Percentiles rank a stretch among this genome's conserved stretches.
phyloP scores from a whole-genome alignment of 2,888 invertebrate genomes.

The Philonicus albiceps region DNA sequence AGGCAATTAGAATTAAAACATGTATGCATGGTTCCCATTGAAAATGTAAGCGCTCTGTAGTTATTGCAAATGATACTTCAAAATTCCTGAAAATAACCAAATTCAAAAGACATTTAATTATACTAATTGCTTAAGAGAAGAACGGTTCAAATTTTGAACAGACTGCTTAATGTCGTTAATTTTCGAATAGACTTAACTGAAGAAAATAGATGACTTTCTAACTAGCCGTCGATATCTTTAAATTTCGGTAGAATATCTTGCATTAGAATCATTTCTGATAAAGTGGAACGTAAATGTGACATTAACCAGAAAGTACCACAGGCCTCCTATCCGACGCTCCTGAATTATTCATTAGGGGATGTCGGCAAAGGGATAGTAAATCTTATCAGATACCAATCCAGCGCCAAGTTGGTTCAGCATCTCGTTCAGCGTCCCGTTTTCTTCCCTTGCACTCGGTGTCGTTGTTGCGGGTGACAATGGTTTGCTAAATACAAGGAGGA shows the following conservation, averaged over 20 bases:
- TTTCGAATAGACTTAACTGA: neutral
- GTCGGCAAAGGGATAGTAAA: slow-evolving; percentile 21
- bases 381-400: slow-evolving; percentile 36
- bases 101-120: no score
- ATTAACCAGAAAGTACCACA: slow-evolving; percentile 26
- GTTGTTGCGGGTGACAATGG: slow-evolving; percentile 39
- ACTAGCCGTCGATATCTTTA: neutral
- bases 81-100: no score
- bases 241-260: neutral
- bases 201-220: neutral
- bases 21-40: no score
- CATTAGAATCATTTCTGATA: neutral
- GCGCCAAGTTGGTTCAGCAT: neutral
- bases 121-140: neutral
- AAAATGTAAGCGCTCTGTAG: no score
- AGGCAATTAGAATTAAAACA: no score
- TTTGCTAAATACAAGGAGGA: slow-evolving; percentile 34
- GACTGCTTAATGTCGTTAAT: neutral
- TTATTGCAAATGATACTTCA: no score
- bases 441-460: neutral
- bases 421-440: neutral
- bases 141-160: neutral
- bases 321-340: neutral
- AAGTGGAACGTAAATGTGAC: slow-evolving; percentile 31
- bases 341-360: slow-evolving; percentile 40